Percentiles rank a stretch among this genome's conserved stretches.
These are phyloP conservation scores for Uloborus diversus DNA, from an alignment of 1,140 invertebrate genomes.

Conservation along the genomic window DNA sequence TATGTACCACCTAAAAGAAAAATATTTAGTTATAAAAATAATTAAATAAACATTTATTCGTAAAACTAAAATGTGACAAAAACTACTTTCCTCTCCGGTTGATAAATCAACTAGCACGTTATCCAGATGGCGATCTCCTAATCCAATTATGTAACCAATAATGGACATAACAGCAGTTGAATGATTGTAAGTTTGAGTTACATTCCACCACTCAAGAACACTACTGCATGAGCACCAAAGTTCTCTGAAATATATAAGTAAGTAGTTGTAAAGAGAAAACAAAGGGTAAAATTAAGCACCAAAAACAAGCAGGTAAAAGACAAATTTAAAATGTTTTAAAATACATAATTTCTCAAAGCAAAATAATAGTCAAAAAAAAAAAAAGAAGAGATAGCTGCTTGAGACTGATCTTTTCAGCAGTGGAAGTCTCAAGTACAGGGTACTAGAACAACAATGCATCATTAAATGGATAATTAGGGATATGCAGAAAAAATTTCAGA, in stretches of 20 bases:
- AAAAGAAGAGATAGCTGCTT: not conserved
- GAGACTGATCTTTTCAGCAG: too few relatives aligned
- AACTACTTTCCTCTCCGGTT: slow-evolving; percentile 79
- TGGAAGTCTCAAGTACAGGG: too few relatives aligned
- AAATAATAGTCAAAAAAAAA: too few relatives aligned
- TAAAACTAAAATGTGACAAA: not conserved
- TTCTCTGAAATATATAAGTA: slow-evolving; percentile 72
- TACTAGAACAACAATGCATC: too few relatives aligned
- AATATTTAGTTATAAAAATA: not conserved
- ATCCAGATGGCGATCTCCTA: slow-evolving; percentile 98
- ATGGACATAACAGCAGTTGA: slow-evolving; percentile 98
- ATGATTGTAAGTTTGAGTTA: slow-evolving; percentile 87
- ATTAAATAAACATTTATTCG: not conserved
- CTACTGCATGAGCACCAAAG: slow-evolving; percentile 91
- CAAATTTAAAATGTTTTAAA: too few relatives aligned
- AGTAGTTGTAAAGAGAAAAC: not conserved
- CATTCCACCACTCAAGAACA: slow-evolving; percentile 90
- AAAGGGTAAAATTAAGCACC: not conserved
- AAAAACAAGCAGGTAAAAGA: not conserved
- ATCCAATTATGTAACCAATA: slow-evolving; percentile 96
- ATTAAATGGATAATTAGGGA: too few relatives aligned
- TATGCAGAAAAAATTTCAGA: too few relatives aligned
- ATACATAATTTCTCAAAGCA: too few relatives aligned
- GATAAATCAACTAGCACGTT: slow-evolving; percentile 95
- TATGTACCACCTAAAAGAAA: slow-evolving; percentile 83